Percentiles rank a stretch among this genome's conserved stretches.
phyloP scores from a whole-genome alignment of 2,888 invertebrate species.

The Lepas anatifera region DNA sequence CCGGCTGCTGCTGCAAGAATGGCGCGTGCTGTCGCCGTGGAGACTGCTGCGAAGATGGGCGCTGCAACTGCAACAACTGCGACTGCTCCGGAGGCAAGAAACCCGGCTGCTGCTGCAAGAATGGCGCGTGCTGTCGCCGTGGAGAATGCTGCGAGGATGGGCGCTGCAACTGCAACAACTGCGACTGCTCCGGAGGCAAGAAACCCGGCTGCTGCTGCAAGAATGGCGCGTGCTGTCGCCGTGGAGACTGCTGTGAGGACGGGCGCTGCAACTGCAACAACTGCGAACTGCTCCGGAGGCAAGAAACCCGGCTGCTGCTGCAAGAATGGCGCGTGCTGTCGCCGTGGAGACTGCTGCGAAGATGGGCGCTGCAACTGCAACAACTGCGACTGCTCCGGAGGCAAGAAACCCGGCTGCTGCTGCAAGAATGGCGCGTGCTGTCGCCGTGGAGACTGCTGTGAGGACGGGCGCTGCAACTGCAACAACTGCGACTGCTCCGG shows the following conservation, averaged over 20 bases:
- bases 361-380: neutral
- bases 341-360: neutral
- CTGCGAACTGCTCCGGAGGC: neutral
- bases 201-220: too few species aligned
- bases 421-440: neutral
- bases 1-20: too few species aligned
- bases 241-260: neutral
- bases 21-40: neutral
- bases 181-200: neutral
- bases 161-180: neutral
- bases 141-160: neutral
- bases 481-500: neutral
- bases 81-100: neutral
- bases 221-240: too few species aligned
- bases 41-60: neutral
- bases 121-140: too few species aligned
- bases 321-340: neutral
- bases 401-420: neutral
- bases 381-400: neutral
- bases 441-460: neutral
- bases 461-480: neutral
- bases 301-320: neutral
- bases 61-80: neutral
- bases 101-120: too few species aligned
- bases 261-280: neutral